Evolutionary conservation across 2,888 invertebrate genomes (phyloP).

Genomic region (Lysandra coridon): DNA sequence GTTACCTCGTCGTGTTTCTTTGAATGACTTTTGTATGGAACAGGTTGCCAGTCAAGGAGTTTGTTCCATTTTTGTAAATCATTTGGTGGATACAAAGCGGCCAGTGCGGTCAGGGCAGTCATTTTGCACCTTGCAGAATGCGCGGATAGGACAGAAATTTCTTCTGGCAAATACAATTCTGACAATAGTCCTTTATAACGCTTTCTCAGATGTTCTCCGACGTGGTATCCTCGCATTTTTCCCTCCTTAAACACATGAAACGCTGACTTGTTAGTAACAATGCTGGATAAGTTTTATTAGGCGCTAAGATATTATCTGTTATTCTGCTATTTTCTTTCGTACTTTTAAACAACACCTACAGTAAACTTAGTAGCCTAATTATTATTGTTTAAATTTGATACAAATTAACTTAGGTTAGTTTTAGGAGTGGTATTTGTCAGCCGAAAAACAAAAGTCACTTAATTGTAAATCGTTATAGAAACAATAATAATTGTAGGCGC

Average conservation of each 20-base stretch:
- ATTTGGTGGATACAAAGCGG: constrained; percentile 84
- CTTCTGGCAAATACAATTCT: constrained; percentile 63
- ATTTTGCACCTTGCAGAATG: constrained; percentile 86
- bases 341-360: background rate
- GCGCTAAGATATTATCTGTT: background rate
- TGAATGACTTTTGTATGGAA: constrained; percentile 69
- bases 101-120: constrained; percentile 83
- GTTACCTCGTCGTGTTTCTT: background rate
- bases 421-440: background rate
- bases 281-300: background rate
- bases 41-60: constrained; percentile 83
- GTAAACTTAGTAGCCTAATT: background rate
- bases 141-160: constrained; percentile 80
- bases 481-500: too few relatives aligned
- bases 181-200: constrained; percentile 69
- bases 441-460: background rate
- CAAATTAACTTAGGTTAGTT: background rate
- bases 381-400: background rate
- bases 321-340: background rate
- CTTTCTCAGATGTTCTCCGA: constrained; percentile 44
- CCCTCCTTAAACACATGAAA: constrained; percentile 14
- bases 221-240: constrained; percentile 12
- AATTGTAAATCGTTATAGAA: background rate
- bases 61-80: constrained; percentile 77
- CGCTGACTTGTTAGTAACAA: background rate